Evolutionary conservation across 2,113 vertebrate species (phyloP).

Genomic region (Ameiurus melas): DNA sequence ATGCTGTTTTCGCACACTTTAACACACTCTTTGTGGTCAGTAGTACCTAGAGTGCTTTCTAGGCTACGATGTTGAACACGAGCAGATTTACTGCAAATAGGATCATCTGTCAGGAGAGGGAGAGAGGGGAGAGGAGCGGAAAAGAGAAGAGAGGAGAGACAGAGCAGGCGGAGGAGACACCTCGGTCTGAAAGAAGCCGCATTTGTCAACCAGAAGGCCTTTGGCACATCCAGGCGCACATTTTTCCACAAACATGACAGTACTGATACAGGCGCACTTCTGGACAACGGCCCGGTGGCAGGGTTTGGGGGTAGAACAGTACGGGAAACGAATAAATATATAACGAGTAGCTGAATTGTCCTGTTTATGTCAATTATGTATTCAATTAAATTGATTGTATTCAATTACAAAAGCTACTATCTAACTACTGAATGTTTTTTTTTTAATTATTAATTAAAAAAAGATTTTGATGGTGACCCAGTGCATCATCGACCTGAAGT

Average conservation of each 20-base stretch:
- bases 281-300: not conserved
- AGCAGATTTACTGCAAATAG: slow-evolving; percentile 62
- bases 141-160: slow-evolving; percentile 20
- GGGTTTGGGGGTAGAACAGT: not conserved
- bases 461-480: not conserved
- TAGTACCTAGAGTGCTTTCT: not conserved
- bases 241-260: not conserved
- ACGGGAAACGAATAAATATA: not conserved
- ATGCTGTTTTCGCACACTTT: not conserved
- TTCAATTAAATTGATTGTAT: not conserved
- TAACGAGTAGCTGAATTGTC: not conserved
- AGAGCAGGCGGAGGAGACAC: slow-evolving; percentile 35
- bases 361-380: not conserved
- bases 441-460: not conserved
- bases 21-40: not conserved
- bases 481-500: not conserved
- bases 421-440: not conserved
- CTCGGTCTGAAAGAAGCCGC: slow-evolving; percentile 30
- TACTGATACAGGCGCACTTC: not conserved
- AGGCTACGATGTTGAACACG: slow-evolving; percentile 30
- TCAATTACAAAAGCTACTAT: not conserved
- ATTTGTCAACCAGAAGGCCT: slow-evolving; percentile 33
- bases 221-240: not conserved
- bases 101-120: slow-evolving; percentile 69
- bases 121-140: slow-evolving; percentile 50